Conservation (phyloP, 2,888 invertebrate genomes). For the Parnassius apollo region DNA sequence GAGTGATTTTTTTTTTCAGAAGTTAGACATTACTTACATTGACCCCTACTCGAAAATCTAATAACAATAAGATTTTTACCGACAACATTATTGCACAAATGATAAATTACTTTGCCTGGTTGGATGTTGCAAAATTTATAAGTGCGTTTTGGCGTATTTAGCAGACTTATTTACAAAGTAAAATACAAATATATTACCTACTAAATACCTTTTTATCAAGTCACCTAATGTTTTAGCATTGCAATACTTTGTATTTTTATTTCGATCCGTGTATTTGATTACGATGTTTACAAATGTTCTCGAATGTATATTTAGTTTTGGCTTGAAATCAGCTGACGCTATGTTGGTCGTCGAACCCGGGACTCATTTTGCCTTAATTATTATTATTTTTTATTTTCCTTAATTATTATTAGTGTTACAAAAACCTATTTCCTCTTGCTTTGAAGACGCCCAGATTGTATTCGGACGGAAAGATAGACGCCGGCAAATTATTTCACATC, state of each 20-base stretch:
- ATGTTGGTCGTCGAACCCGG: constrained; percentile 28
- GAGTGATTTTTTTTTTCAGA: too few relatives aligned
- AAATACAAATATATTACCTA: too few relatives aligned
- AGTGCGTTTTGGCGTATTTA: neutral
- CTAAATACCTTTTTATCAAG: too few relatives aligned
- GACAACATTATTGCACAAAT: neutral
- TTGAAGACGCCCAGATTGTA: too few relatives aligned
- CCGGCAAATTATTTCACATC: too few relatives aligned
- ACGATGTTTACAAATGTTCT: constrained; percentile 35
- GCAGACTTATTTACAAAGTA: too few relatives aligned
- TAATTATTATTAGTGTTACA: too few relatives aligned
- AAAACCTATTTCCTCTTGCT: too few relatives aligned
- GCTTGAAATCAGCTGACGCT: constrained; percentile 38
- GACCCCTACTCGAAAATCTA: too few relatives aligned
- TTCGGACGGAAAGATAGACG: too few relatives aligned
- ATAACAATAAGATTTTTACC: too few relatives aligned
- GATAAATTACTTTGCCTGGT: neutral
- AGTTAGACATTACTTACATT: too few relatives aligned
- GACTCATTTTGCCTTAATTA: constrained; percentile 19
- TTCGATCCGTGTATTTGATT: constrained; percentile 27
- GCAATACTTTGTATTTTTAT: constrained; percentile 4
- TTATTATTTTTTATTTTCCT: neutral
- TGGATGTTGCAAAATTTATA: neutral
- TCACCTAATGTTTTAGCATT: neutral
- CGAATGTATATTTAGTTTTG: constrained; percentile 41